A percentile compares a stretch with the other conserved stretches of the same genome.
Conservation (phyloP, 1,140 invertebrate genomes). For the Argopecten irradians region DNA sequence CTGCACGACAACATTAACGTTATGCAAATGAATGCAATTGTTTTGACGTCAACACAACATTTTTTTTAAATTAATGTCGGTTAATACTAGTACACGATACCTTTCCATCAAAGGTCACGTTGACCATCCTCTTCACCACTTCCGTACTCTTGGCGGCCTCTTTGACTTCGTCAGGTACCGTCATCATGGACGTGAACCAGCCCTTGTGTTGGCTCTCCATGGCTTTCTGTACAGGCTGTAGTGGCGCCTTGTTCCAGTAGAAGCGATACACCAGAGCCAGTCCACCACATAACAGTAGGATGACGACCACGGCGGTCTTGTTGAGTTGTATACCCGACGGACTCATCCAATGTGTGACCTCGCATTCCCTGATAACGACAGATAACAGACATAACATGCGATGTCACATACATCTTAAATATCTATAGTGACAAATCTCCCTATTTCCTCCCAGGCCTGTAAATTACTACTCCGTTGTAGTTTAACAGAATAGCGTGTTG, state of each 20-base stretch:
- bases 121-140: background rate
- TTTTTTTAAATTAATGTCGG: too few species aligned
- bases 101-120: conserved; percentile 83
- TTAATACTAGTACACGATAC: background rate
- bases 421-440: too few species aligned
- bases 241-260: conserved; percentile 18
- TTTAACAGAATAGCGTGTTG: too few species aligned
- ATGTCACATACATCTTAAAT: too few species aligned
- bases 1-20: too few species aligned
- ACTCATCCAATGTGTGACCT: conserved; percentile 26
- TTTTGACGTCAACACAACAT: too few species aligned
- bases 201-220: background rate
- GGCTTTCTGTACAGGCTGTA: background rate
- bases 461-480: too few species aligned
- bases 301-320: conserved; percentile 29
- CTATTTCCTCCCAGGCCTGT: too few species aligned
- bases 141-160: background rate
- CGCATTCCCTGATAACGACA: background rate
- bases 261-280: background rate
- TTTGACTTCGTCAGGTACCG: background rate
- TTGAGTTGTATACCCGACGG: conserved; percentile 40
- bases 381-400: too few species aligned
- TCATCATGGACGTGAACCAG: background rate
- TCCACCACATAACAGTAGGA: conserved; percentile 7
- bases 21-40: too few species aligned